Conservation (phyloP, 2,797 vertebrate genomes). For the Remorina albescens region DNA sequence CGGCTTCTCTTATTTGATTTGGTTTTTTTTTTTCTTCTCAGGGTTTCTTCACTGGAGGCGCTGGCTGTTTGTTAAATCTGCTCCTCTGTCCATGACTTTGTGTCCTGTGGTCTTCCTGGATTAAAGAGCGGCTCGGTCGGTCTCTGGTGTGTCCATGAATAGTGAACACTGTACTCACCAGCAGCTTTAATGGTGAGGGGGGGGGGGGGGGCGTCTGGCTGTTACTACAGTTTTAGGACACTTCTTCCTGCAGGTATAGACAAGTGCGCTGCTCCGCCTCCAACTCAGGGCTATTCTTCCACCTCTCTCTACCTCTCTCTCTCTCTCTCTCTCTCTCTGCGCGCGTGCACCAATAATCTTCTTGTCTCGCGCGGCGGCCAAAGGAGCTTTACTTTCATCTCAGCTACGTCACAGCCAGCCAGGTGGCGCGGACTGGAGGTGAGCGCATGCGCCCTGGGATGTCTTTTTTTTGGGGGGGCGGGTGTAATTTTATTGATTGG, state of each 20-base stretch:
- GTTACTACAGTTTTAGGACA: not conserved
- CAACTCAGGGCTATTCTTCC: too few relatives aligned
- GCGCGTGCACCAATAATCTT: slow-evolving; percentile 64
- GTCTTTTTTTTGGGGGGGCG: not conserved
- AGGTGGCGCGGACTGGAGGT: slow-evolving; percentile 58
- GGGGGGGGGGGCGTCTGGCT: slow-evolving; percentile 22
- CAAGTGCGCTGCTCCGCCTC: slow-evolving; percentile 18
- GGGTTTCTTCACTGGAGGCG: slow-evolving; percentile 28
- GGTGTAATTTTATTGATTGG: slow-evolving; percentile 38
- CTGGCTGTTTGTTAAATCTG: slow-evolving; percentile 73
- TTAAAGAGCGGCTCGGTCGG: slow-evolving; percentile 1
- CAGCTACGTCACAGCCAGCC: slow-evolving; percentile 80
- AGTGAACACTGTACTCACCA: slow-evolving; percentile 26
- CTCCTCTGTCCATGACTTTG: slow-evolving; percentile 76
- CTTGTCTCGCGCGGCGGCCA: slow-evolving; percentile 58
- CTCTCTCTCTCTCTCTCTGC: slow-evolving; percentile 35
- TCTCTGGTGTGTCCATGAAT: not conserved
- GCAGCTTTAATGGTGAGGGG: not conserved
- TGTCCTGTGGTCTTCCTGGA: slow-evolving; percentile 44
- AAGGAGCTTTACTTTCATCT: slow-evolving; percentile 74
- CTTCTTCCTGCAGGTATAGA: slow-evolving; percentile 22
- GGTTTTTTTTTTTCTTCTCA: slow-evolving; percentile 45
- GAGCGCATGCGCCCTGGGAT: slow-evolving; percentile 80
- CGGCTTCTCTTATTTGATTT: too few relatives aligned
- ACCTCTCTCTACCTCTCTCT: slow-evolving; percentile 35